Evolutionary conservation across 2,113 vertebrate species (phyloP).

Genomic region (Helogale parvula): DNA sequence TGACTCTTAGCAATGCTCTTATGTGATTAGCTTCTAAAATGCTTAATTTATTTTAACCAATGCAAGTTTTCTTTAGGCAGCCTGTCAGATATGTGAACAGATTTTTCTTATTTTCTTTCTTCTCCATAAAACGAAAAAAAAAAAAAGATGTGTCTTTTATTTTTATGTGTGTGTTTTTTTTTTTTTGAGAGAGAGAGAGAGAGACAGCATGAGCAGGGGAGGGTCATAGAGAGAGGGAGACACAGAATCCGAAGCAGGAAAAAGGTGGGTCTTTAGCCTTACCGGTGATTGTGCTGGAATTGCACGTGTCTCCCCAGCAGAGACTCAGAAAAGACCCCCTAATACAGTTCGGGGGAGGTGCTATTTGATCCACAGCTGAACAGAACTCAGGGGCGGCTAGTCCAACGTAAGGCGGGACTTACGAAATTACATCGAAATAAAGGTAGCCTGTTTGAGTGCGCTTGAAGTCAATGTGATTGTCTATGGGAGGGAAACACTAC

Average conservation of each 20-base stretch:
- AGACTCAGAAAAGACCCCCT: background rate
- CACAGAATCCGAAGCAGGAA: background rate
- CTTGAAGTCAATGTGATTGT: background rate
- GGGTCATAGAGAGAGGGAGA: no score
- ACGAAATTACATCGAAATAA: background rate
- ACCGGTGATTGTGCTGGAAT: conserved; percentile 4
- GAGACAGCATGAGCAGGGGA: no score
- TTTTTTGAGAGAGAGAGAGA: no score
- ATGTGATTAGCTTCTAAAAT: conserved; percentile 54
- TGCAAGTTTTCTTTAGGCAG: conserved; percentile 47
- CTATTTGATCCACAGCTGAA: background rate
- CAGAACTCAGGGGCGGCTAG: background rate
- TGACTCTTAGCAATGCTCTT: background rate
- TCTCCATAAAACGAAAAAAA: no score
- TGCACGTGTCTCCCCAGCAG: background rate
- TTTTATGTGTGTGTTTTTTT: no score
- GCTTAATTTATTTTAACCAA: conserved; percentile 61
- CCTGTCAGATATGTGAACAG: conserved; percentile 15
- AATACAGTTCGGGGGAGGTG: background rate
- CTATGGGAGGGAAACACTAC: no score
- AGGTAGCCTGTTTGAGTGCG: background rate
- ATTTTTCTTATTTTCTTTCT: background rate
- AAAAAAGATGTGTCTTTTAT: background rate
- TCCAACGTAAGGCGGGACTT: background rate
- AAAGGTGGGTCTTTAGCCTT: background rate